Conservation (phyloP, 2,113 vertebrate species). For the Butastur rufipennis region DNA sequence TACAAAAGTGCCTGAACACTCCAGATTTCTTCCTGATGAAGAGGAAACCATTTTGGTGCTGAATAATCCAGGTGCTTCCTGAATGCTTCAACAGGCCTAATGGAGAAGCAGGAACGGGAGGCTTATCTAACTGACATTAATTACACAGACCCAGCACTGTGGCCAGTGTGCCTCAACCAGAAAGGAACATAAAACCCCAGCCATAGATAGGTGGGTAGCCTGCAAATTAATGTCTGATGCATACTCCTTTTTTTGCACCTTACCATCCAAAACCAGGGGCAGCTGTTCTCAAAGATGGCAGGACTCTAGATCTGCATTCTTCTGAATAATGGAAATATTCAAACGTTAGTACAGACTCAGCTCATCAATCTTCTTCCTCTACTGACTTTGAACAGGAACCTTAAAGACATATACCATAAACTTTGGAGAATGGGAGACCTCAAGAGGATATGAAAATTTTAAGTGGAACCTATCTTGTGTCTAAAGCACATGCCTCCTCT, state of each 20-base stretch:
- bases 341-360: neutral
- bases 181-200: neutral
- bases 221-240: neutral
- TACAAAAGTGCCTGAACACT: neutral
- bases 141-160: neutral
- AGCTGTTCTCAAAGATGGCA: neutral
- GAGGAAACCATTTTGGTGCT: neutral
- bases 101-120: neutral
- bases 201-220: neutral
- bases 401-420: neutral
- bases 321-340: neutral
- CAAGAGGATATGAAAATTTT: neutral
- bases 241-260: neutral
- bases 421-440: neutral
- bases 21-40: neutral
- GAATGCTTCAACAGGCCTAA: neutral
- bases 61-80: neutral
- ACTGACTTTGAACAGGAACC: neutral
- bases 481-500: neutral
- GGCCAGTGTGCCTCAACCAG: neutral
- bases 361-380: neutral
- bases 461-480: neutral
- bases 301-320: neutral
- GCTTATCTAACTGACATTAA: neutral
- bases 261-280: neutral